Percentiles rank a stretch among this genome's conserved stretches.
phyloP scores from a whole-genome alignment of 2,797 vertebrate species.

The Lacerta bilineata region DNA sequence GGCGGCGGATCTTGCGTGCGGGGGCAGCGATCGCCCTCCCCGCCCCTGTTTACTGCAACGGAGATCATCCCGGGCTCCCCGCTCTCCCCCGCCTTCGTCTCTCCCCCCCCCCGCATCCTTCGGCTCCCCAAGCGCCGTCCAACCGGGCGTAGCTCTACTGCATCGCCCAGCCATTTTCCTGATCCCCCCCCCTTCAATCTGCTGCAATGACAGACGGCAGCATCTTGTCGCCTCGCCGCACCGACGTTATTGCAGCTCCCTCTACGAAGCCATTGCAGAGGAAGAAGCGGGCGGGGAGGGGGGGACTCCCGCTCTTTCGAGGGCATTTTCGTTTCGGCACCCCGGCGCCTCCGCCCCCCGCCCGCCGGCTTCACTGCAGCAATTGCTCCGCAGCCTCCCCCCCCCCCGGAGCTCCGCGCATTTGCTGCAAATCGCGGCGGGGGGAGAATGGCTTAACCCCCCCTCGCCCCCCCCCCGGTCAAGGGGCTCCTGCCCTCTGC shows the following conservation, averaged over 20 bases:
- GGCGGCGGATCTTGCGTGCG: neutral
- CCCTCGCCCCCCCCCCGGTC: neutral
- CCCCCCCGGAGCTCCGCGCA: neutral
- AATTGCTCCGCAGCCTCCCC: neutral
- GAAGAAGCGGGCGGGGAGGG: neutral
- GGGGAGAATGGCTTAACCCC: neutral
- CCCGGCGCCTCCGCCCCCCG: too few relatives aligned
- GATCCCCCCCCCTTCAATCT: neutral
- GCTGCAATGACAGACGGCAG: slow-evolving; percentile 8
- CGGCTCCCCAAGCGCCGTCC: neutral
- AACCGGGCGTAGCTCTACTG: slow-evolving; percentile 13
- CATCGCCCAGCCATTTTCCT: slow-evolving; percentile 29
- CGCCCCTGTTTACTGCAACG: neutral
- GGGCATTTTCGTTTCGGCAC: too few relatives aligned
- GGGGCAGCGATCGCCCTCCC: neutral
- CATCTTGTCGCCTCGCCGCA: too few relatives aligned
- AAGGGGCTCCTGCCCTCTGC: neutral
- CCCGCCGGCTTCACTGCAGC: slow-evolving; percentile 22
- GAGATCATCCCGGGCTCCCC: neutral
- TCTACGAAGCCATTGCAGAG: neutral
- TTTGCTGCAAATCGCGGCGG: slow-evolving; percentile 5
- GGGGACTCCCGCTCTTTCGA: too few relatives aligned
- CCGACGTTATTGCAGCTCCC: too few relatives aligned
- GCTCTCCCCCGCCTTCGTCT: too few relatives aligned
- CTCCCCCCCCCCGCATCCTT: neutral